Percentiles rank a stretch among this genome's conserved stretches.
Evolutionary conservation across 2,888 invertebrate genomes (phyloP).

Genomic region (Pinctada fucata): DNA sequence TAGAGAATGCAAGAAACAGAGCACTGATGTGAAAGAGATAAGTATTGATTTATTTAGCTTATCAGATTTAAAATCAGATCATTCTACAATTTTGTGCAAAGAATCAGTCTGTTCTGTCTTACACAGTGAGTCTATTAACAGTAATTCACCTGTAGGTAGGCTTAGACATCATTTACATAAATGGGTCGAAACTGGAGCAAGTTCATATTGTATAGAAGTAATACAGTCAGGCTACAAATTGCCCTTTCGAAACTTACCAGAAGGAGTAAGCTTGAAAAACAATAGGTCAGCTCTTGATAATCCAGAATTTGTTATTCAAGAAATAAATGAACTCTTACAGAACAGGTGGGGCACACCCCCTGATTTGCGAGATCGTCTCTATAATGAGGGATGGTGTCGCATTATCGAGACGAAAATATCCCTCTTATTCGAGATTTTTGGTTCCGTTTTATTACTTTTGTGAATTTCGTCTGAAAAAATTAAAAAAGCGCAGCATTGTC

Average conservation of each 20-base stretch:
- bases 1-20: conserved; percentile 13
- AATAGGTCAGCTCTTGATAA: too few species aligned
- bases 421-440: too few species aligned
- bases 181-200: conserved; percentile 25
- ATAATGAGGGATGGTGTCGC: too few species aligned
- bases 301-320: conserved; percentile 29
- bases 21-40: not conserved
- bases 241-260: conserved; percentile 36
- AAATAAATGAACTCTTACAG: conserved; percentile 35
- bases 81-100: too few species aligned
- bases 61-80: not conserved
- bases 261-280: conserved; percentile 23
- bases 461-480: too few species aligned
- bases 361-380: too few species aligned
- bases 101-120: not conserved
- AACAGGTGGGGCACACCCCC: too few species aligned
- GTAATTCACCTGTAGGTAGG: conserved; percentile 9
- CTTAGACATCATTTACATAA: conserved; percentile 3
- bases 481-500: too few species aligned
- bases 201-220: conserved; percentile 30
- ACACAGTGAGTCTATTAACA: not conserved
- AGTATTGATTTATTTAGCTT: not conserved
- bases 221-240: conserved; percentile 31
- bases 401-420: too few species aligned
- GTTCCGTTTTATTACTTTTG: too few species aligned